Evolutionary conservation across 2,113 vertebrate species (phyloP), one percentile per base, ranked within the genome.

Genomic region (Thinocorus orbignyianus): DNA sequence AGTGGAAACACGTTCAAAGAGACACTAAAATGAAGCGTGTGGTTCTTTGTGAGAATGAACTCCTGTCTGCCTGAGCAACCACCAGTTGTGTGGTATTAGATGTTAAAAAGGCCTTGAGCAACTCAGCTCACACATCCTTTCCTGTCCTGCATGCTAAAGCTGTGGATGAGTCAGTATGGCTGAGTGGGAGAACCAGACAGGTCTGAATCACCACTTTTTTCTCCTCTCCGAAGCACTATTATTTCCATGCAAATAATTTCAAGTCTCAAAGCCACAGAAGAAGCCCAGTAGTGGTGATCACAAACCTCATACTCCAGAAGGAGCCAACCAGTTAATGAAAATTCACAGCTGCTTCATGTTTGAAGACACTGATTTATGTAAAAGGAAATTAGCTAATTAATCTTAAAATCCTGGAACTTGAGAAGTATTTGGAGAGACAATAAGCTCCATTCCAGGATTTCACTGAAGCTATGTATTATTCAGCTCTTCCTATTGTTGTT

Each of bases 111-210:
- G 66, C 89, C 78, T 93, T 82, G 35, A 93, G 81, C 81, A 85
- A 81, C 78, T 91, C 60, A 74, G 51, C 37, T 97, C 70, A 48
- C 42, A 42, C 79, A 37, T 96, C 35, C 61, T 84, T 95, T 92
- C 90, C 82, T 5, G 1, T 81, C 85, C 78, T 90, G 84, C 68
- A 24, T 17, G 7, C 81, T 61, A 42, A 76, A 71, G 69, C 82
- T 71, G 37, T 15, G 51, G 57, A 77, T 97, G 96, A 97, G 86
- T 97, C 96, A 97, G 79, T 83, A 64, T 0, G 20, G 71, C 64
- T 94, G 92, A 94, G 93, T 97, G 88, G 94, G 94, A 97, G 95
- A 96, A 97, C 58, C 81, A 96, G 96, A 95, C 80, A 87, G 73
- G 85, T 93, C 86, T 96, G 97, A 97, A 96, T 96, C 93, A 97